Percentiles rank a stretch among this genome's conserved stretches.
phyloP scores from a whole-genome alignment of 2,888 invertebrate species.

The Epistrophe eligans region DNA sequence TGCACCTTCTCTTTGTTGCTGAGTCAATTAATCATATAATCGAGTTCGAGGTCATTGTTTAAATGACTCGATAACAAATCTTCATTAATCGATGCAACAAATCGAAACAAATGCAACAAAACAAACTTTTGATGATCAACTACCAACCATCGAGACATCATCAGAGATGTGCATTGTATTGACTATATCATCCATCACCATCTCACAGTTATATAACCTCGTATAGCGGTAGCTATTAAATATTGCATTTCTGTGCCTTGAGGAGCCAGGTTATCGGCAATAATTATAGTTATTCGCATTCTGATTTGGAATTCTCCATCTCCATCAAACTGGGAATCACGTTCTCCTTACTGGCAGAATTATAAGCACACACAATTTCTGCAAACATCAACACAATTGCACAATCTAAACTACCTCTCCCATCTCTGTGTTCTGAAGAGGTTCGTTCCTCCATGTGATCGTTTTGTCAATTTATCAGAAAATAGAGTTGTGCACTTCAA shows the following conservation, averaged over 20 bases:
- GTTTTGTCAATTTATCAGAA: conserved; percentile 21
- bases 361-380: background rate
- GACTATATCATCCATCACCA: conserved; percentile 34
- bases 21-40: conserved; percentile 32
- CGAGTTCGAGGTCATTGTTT: conserved; percentile 27
- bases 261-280: conserved; percentile 43
- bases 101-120: conserved; percentile 55
- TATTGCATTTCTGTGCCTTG: conserved; percentile 17
- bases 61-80: conserved; percentile 29
- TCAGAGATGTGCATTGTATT: background rate
- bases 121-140: conserved; percentile 8
- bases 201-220: conserved; percentile 63
- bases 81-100: conserved; percentile 32
- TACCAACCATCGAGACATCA: background rate
- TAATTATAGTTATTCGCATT: conserved; percentile 55
- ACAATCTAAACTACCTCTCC: background rate
- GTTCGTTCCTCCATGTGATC: conserved; percentile 10
- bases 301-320: conserved; percentile 18
- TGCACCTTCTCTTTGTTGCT: conserved; percentile 12
- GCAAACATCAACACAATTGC: background rate
- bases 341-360: background rate
- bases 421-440: background rate
- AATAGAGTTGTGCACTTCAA: conserved; percentile 51
- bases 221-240: conserved; percentile 22
- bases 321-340: conserved; percentile 1